These are phyloP conservation scores for Alcedo atthis DNA, from an alignment of 2,797 vertebrate genomes.

Conservation along the genomic window DNA sequence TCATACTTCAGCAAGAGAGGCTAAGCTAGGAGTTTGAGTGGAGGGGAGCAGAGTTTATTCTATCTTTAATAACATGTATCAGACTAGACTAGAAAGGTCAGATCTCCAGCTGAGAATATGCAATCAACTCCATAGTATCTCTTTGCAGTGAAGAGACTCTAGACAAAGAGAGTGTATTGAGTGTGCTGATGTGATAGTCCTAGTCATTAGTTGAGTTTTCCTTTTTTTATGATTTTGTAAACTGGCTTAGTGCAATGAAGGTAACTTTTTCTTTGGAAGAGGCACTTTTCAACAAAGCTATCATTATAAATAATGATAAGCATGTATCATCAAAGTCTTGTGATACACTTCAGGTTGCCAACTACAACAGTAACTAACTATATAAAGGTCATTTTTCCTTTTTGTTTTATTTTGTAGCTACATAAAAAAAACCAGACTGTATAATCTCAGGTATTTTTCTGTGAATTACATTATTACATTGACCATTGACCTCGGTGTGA, in stretches of 20 bases:
- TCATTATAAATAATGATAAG: not conserved
- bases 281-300: not conserved
- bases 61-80: not conserved
- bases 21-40: not conserved
- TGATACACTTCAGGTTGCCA: not conserved
- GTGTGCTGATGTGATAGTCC: not conserved
- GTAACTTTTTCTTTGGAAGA: not conserved
- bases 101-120: not conserved
- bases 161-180: not conserved
- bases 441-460: not conserved
- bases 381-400: not conserved
- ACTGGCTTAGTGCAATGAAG: not conserved
- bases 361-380: not conserved
- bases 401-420: not conserved
- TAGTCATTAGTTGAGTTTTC: not conserved
- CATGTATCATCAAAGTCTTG: not conserved
- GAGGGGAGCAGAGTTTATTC: not conserved
- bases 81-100: not conserved
- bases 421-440: not conserved
- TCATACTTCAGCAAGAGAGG: not conserved
- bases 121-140: not conserved
- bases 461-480: not conserved
- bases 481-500: not conserved
- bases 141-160: not conserved
- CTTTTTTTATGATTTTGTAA: not conserved